Evolutionary conservation across 2,797 vertebrate genomes (phyloP), one percentile per base, ranked within the genome.

Genomic region (Propithecus deckenii): DNA sequence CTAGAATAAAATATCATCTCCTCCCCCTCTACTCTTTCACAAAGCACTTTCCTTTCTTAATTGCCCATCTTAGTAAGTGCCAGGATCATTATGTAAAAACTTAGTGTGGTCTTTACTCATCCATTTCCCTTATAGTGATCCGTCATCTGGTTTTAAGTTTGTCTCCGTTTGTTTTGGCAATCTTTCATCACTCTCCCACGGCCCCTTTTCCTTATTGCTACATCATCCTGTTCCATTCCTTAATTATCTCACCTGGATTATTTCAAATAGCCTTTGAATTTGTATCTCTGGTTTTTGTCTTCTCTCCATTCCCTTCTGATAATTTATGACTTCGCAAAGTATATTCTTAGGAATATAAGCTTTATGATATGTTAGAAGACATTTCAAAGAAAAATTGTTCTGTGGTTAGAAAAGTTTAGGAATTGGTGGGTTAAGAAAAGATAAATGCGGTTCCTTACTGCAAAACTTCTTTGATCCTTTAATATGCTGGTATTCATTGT

Each of bases 321-420:
- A 76, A 86, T 81, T 96, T 74, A 86, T 57, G 22, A 35, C 80
- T 94, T 96, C 91, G n/a, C 41, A 43, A 43, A 50, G n/a, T 76
- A 1, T 41, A 43, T 28, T 83, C 12, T 92, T 23, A 75, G 59
- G 52, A 67, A 59, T 25, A 12, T 78, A 71, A 83, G 32, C 61
- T 72, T 79, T 80, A 23, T 38, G 69, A 38, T 85, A 14, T 78
- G 18, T 89, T 79, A 52, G 28, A 89, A 63, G n/a, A 3, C 35
- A 32, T 84, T 78, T 30, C 1, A 81, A 80, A 65, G 76, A 86
- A 93, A 67, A 86, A 65, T 32, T 48, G 10, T 75, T 57, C 4
- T 81, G 10, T 93, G 22, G 11, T 67, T 91, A 83, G 43, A 17
- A 92, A 81, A 38, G 17, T 69, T 67, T 74, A 12, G 28, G 28